Evolutionary conservation across 2,888 invertebrate species (phyloP).

Genomic region (Lasioglossum oenotherae): DNA sequence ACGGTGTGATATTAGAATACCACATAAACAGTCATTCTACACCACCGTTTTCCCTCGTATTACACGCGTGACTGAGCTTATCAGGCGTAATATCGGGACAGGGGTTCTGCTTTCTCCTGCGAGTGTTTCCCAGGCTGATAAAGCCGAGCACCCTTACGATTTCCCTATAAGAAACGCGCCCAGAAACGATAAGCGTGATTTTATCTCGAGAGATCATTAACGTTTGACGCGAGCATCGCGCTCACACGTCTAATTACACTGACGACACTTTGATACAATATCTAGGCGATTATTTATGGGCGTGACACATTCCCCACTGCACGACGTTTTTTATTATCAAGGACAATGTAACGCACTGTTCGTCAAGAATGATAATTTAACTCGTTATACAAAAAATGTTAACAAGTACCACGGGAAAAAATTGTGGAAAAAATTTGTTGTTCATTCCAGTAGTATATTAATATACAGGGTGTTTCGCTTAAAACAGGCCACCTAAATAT

Average conservation of each 20-base stretch:
- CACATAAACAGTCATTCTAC: constrained; percentile 65
- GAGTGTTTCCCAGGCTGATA: constrained; percentile 30
- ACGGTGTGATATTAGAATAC: constrained; percentile 18
- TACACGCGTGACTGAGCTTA: constrained; percentile 11
- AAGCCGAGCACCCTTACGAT: constrained; percentile 13
- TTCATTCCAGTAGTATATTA: no score
- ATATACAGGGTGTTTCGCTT: no score
- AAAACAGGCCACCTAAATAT: no score
- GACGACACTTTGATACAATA: not conserved
- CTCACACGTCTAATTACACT: constrained; percentile 27
- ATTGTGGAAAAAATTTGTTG: no score
- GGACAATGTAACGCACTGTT: not conserved
- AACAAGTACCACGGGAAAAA: not conserved
- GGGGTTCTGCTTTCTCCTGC: not conserved
- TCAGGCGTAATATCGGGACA: constrained; percentile 5
- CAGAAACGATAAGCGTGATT: constrained; percentile 16
- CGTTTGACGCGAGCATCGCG: constrained; percentile 11
- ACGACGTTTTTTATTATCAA: not conserved
- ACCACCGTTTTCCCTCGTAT: not conserved
- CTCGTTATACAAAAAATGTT: not conserved
- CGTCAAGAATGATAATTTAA: not conserved
- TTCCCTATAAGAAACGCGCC: constrained; percentile 26
- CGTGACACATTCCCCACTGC: not conserved
- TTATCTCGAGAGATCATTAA: constrained; percentile 22
- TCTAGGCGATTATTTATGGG: not conserved